Base-by-base conservation (phyloP, 2,888 invertebrate genomes). In the Dolichopus griseipennis region DNA sequence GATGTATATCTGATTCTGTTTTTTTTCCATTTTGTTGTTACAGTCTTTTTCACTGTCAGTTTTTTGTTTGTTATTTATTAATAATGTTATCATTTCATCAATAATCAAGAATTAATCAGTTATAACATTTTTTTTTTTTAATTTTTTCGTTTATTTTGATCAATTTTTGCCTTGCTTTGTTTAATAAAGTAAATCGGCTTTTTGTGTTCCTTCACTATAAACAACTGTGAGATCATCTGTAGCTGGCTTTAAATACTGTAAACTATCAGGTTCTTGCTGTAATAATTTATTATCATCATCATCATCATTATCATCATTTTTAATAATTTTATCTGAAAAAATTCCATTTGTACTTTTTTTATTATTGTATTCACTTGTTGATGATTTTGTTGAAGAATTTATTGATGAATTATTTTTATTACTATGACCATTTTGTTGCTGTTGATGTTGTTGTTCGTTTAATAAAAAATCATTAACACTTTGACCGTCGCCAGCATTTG, bases 171-270 rank as follows among this genome's bases (percentile, higher is more conserved):
- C 8, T 64, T 66, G 43, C 5, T 52, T 33, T 2, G 22, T 69
- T 75, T 75, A 81, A 74, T 81, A 81, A 70, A 81, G 74, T 73
- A 81, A 75, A 75, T 81, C 81, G 8, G 81, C 79, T 73, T 80
- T 80, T 70, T 79, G 76, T 63, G 81, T 76, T 72, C 81, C 81
- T 72, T 82, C 81, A 72, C 82, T 82, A 72, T 81, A 82, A 43
- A 77, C 80, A 72, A 81, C 77, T 64, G 79, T 79, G 74, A 78
- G 76, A 74, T 78, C 78, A 75, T 78, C 79, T 64, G 77, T 76
- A 43, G 78, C 77, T 66, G 79, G 79, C 71, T 78, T 79, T 68
- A 79, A 73, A 73, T 76, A 78, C 71, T 76, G 75, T 70, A 76
- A 73, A 72, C 75, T 76, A 70, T 76, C 75, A 15, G 73, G 68